Evolutionary conservation across 2,888 invertebrate genomes (phyloP).

Genomic region (Chloromyia formosa): DNA sequence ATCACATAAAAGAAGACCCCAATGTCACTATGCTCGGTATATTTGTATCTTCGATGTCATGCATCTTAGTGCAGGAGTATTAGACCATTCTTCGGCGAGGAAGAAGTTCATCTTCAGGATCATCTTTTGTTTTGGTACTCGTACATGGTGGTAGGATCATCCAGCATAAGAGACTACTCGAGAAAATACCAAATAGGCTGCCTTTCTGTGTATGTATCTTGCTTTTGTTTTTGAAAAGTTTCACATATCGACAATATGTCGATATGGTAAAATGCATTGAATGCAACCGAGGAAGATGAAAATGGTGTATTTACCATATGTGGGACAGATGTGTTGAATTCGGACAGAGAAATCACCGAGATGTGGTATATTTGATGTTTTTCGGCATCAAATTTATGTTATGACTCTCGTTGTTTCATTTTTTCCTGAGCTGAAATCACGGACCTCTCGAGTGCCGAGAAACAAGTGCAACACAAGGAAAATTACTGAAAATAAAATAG

Average conservation of each 20-base stretch:
- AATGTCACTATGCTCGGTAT: too few relatives aligned
- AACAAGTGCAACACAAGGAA: constrained; percentile 16
- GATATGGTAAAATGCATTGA: constrained; percentile 22
- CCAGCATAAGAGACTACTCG: too few relatives aligned
- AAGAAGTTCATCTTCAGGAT: too few relatives aligned
- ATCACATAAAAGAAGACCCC: background rate
- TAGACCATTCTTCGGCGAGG: background rate
- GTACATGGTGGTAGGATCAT: too few relatives aligned
- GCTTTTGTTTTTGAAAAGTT: constrained; percentile 16
- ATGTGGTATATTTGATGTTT: too few relatives aligned
- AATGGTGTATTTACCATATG: background rate
- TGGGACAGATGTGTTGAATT: constrained; percentile 13
- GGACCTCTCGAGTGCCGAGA: background rate
- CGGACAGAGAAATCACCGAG: constrained; percentile 4
- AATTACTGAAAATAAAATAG: background rate
- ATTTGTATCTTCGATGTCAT: too few relatives aligned
- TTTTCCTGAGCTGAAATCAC: too few relatives aligned
- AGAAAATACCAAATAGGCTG: background rate
- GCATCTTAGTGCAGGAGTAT: too few relatives aligned
- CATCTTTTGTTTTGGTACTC: too few relatives aligned
- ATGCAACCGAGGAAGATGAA: background rate
- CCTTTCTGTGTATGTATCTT: too few relatives aligned
- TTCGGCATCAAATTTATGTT: constrained; percentile 10
- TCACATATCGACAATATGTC: constrained; percentile 3
- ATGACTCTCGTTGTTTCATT: constrained; percentile 9